A percentile compares a stretch with the other conserved stretches of the same genome.
These are phyloP conservation scores for Austrolebias charrua DNA, from an alignment of 2,797 vertebrate species.

Conservation along the genomic window DNA sequence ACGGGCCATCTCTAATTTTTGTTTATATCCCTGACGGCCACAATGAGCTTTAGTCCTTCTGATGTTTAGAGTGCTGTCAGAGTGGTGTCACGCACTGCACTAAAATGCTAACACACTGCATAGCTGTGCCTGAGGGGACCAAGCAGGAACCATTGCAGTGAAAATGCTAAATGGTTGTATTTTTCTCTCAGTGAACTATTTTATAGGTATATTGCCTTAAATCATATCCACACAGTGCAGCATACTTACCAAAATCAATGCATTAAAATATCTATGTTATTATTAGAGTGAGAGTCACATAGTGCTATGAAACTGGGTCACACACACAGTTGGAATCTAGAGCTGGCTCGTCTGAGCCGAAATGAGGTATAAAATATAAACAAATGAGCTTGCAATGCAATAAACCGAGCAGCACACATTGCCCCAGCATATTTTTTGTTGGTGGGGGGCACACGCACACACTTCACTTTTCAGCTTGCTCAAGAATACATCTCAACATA, in stretches of 20 bases:
- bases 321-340: conserved; percentile 63
- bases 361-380: conserved; percentile 83
- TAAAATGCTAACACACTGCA: conserved; percentile 68
- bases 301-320: conserved; percentile 79
- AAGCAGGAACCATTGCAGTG: conserved; percentile 44
- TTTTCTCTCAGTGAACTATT: conserved; percentile 56
- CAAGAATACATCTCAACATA: conserved; percentile 70
- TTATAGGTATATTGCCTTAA: conserved; percentile 67
- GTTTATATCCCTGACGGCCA: conserved; percentile 63
- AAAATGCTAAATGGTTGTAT: conserved; percentile 55
- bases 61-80: conserved; percentile 75
- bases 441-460: conserved; percentile 35
- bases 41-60: conserved; percentile 69
- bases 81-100: conserved; percentile 67
- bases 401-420: conserved; percentile 67
- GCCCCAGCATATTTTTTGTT: conserved; percentile 36
- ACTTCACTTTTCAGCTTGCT: conserved; percentile 57
- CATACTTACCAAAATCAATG: conserved; percentile 65
- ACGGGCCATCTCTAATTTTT: conserved; percentile 56
- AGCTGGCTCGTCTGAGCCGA: conserved; percentile 73
- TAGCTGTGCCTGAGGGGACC: conserved; percentile 55
- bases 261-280: conserved; percentile 66
- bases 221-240: conserved; percentile 55
- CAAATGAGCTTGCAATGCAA: conserved; percentile 79
- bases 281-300: conserved; percentile 55